Conservation (phyloP, 2,888 invertebrate species). For the Agrotis clavis region DNA sequence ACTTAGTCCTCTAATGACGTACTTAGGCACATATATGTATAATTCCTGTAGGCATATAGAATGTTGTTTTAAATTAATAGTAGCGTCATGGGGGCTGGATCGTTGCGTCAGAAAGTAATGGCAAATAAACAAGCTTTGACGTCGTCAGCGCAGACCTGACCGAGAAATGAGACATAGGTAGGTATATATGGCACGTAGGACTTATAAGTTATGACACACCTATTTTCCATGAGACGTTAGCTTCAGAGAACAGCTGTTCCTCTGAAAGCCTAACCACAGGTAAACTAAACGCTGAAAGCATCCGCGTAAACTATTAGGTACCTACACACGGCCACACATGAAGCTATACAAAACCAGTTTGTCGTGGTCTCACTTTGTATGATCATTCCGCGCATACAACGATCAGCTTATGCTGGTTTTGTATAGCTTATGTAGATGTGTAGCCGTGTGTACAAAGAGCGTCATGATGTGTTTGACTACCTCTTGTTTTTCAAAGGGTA, state of each 20-base stretch:
- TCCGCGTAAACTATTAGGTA: too few species aligned
- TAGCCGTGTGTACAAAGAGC: too few species aligned
- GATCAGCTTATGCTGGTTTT: too few species aligned
- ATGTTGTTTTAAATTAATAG: not conserved
- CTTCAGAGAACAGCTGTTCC: not conserved
- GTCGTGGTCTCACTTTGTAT: too few species aligned
- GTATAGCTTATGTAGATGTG: too few species aligned
- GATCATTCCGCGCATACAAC: too few species aligned
- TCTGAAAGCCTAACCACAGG: too few species aligned
- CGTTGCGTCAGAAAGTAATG: constrained; percentile 42
- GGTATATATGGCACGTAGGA: not conserved
- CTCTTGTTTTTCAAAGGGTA: too few species aligned
- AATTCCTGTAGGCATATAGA: constrained; percentile 2
- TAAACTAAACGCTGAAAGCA: too few species aligned
- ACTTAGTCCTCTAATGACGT: constrained; percentile 15
- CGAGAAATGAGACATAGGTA: not conserved
- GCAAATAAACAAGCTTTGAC: constrained; percentile 37
- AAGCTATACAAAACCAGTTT: too few species aligned
- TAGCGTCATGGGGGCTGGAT: constrained; percentile 34
- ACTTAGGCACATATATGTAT: not conserved
- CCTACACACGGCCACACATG: too few species aligned
- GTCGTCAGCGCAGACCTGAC: constrained; percentile 17
- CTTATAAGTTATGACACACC: constrained; percentile 20
- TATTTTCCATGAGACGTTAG: constrained; percentile 1
- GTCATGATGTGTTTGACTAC: too few species aligned